Base-by-base conservation (phyloP, 2,888 invertebrate species). In the Trissoscelio sp. region DNA sequence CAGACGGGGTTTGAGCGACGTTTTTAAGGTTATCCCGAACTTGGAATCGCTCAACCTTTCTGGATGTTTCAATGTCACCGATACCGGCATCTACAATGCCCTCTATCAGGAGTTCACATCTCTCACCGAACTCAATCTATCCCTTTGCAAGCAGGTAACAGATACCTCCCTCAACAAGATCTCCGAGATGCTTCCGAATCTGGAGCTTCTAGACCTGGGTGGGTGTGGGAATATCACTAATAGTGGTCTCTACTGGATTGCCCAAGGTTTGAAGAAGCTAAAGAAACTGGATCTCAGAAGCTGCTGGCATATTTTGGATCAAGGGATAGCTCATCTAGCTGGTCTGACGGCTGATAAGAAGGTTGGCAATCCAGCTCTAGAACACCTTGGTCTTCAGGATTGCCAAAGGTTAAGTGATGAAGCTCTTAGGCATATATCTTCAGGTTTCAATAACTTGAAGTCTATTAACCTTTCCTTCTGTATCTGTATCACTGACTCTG, bases 401-500 rank as follows among this genome's bases (percentile, higher is more conserved):
- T 98, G 98, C 92, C 98, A 98, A 92, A 95, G 97, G 88, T 92
- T 98, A 80, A 96, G 97, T 81, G 98, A 98, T 92, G 97, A 97
- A 88, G 96, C 97, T 6, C 93, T 98, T 83, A 95, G 95, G 87
- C 96, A 97, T 91, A 95, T 97, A 79, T 95, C 97, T 83, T 93
- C 94, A 82, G 97, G 97, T 84, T 93, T 98, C 88, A 83, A 86
- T 9, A 94, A 94, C 85, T 93, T 98, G 66, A 96, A 96, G 91
- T 95, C 95, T 83, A 95, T 98, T 87, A 98, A 98, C 92, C 93
- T 98, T 44, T 97, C 97, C 86, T 98, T 98, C 92, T 98, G 98
- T 92, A 96, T 97, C 9, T 96, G 97, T 86, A 96, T 98, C 81
- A 97, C 97, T n/a, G 98, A 98, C 91, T 95, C 96, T 70, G 98